Base-by-base conservation (phyloP, 2,113 vertebrate species). In the Rhea americana region DNA sequence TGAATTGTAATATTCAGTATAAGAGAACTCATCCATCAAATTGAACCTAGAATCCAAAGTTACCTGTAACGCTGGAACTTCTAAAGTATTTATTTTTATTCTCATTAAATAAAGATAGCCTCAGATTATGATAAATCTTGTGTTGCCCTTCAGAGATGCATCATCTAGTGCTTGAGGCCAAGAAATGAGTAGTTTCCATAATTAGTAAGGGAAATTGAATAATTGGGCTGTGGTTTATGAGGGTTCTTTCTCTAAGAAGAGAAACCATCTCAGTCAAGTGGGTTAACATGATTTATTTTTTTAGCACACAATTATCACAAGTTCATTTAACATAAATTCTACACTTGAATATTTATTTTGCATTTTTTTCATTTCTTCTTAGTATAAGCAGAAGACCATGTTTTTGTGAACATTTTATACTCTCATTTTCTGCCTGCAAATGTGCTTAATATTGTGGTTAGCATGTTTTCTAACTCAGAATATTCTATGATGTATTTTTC, bases 181-280 rank as follows among this genome's bases (percentile, higher is more conserved):
- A 97, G 85, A 97, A 97, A 96, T 96, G 9, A 97, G 86, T 96
- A 93, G 91, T 96, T 97, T 97, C 92, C 87, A 96, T 97, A 97
- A 96, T 96, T 98, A 97, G 87, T 95, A 95, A 94, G 75, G 87
- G 66, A 98, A 97, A 97, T 96, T 97, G 91, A 97, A 95, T 97
- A 97, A 97, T 95, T 97, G 92, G 85, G 76, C 90, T 94, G 77
- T 94, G 63, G 86, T 95, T 97, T 97, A 96, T 94, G 86, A 95
- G 71, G 47, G 25, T 92, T 95, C 78, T 87, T 89, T 61, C 59
- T 86, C 82, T 94, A 93, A 89, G 78, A 97, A 94, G 71, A 89
- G 87, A 96, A 97, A 91, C 70, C 39, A 50, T 83, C 77, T 84
- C 62, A 96, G 88, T 96, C 85, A 97, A 95, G 74, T 96, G 58